Base-by-base conservation (phyloP, 2,797 vertebrate genomes). In the Silurus lanzhouensis region DNA sequence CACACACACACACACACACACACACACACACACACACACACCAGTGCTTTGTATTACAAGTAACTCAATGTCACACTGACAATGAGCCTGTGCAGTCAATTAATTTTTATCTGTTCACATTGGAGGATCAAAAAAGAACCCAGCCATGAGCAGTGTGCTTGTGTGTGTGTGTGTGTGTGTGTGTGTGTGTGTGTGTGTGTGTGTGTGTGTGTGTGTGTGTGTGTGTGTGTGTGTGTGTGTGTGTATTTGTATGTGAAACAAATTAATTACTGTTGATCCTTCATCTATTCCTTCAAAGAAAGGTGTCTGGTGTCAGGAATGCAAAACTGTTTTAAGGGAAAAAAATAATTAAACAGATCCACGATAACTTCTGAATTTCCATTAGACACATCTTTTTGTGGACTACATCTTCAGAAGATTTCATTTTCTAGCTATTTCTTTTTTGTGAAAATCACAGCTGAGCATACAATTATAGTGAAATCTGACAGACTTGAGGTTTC, bases 81-180 rank as follows among this genome's bases (percentile, higher is more conserved):
- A 25, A 57, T 85, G 70, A 81, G 78, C 46, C 71, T 6, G 31
- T 38, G 55, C 77, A 85, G 77, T 74, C 84, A 82, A 81, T 85
- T 82, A 57, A 85, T 85, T 79, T 61, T 63, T 60, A 85, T 83
- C 60, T 60, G 57, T 72, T 81, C 74, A 55, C n/a, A 74, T 52
- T 74, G 5, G n/a, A 48, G 46, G 71, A 74, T 74, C 20, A 74
- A 55, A 15, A 48, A 71, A n/a, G 0, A 14, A 5, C 70, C 44
- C 20, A 14, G 44, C 12, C 38, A 12, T 5, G 19, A 46, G 19
- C 68, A 20, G 17, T 70, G 38, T 38, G 38, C 38, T 38, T 38
- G 38, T 38, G 38, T 38, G 38, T 5, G 38, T 38, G 31, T 38
- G 31, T 3, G 48, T 52, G 48, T 52, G 48, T 52, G 48, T 52